Evolutionary conservation across 2,113 vertebrate species (phyloP).

Genomic region (Ranitomeya variabilis): DNA sequence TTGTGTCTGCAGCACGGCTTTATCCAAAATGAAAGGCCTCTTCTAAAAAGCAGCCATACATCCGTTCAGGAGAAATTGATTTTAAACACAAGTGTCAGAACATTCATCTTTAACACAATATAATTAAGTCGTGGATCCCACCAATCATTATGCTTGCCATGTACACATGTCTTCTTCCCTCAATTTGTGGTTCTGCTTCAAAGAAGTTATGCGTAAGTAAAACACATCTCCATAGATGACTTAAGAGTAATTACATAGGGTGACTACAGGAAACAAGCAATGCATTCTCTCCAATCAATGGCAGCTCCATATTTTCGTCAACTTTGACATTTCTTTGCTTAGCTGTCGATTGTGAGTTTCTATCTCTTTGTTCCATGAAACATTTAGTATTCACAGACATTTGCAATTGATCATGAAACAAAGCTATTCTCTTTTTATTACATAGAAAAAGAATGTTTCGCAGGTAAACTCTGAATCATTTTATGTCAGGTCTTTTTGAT

Average conservation of each 20-base stretch:
- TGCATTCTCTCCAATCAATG: not conserved
- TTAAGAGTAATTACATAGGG: not conserved
- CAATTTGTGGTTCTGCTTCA: not conserved
- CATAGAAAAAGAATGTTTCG: not conserved
- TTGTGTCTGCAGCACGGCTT: slow-evolving; percentile 20
- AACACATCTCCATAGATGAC: not conserved
- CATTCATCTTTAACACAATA: slow-evolving; percentile 46
- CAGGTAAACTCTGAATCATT: not conserved
- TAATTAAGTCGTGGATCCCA: slow-evolving; percentile 18
- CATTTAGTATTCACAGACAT: not conserved
- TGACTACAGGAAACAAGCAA: not conserved
- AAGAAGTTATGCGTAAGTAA: slow-evolving; percentile 1
- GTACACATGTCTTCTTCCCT: slow-evolving; percentile 7
- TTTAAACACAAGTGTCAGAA: slow-evolving; percentile 39
- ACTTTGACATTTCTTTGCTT: not conserved
- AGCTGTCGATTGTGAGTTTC: not conserved
- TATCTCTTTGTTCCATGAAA: slow-evolving; percentile 1
- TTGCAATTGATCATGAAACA: not conserved
- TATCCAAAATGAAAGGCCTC: slow-evolving; percentile 27
- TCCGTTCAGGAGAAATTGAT: slow-evolving; percentile 24
- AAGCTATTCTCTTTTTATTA: slow-evolving; percentile 10
- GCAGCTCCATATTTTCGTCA: slow-evolving; percentile 9
- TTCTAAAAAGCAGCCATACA: slow-evolving; percentile 22
- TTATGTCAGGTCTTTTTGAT: not conserved
- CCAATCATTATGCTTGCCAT: slow-evolving; percentile 14